Conservation (phyloP, 2,888 invertebrate species). For the Lasioglossum villosulum region DNA sequence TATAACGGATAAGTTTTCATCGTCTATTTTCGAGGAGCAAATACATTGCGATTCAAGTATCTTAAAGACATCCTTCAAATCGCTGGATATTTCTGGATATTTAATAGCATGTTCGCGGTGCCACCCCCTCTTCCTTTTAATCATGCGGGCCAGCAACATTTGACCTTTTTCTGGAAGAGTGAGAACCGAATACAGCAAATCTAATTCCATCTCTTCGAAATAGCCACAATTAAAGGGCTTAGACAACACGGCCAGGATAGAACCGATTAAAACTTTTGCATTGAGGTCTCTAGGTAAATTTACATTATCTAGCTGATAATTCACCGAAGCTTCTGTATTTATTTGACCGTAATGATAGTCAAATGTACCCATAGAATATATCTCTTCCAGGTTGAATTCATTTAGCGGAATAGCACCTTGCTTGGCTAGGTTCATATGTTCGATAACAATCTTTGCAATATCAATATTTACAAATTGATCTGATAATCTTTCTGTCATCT, state of each 20-base stretch:
- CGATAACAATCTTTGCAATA: slow-evolving; percentile 60
- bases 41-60: slow-evolving; percentile 60
- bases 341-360: slow-evolving; percentile 55
- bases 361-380: slow-evolving; percentile 70
- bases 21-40: slow-evolving; percentile 57
- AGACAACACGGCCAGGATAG: slow-evolving; percentile 74
- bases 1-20: slow-evolving; percentile 60
- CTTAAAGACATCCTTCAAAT: slow-evolving; percentile 68
- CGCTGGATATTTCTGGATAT: slow-evolving; percentile 68
- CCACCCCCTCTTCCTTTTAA: slow-evolving; percentile 76
- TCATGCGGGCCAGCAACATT: slow-evolving; percentile 75
- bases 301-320: slow-evolving; percentile 72
- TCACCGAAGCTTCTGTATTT: slow-evolving; percentile 52
- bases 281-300: slow-evolving; percentile 66
- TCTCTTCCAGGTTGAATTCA: slow-evolving; percentile 74
- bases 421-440: slow-evolving; percentile 75
- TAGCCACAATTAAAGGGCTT: slow-evolving; percentile 80
- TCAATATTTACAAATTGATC: slow-evolving; percentile 36
- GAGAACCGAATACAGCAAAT: slow-evolving; percentile 73
- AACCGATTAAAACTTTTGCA: slow-evolving; percentile 70
- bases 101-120: slow-evolving; percentile 69
- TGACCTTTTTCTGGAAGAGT: slow-evolving; percentile 73
- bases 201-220: slow-evolving; percentile 75
- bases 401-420: slow-evolving; percentile 69
- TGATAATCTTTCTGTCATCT: slow-evolving; percentile 55